Evolutionary conservation across 2,113 vertebrate species (phyloP).

Genomic region (Psophia crepitans): DNA sequence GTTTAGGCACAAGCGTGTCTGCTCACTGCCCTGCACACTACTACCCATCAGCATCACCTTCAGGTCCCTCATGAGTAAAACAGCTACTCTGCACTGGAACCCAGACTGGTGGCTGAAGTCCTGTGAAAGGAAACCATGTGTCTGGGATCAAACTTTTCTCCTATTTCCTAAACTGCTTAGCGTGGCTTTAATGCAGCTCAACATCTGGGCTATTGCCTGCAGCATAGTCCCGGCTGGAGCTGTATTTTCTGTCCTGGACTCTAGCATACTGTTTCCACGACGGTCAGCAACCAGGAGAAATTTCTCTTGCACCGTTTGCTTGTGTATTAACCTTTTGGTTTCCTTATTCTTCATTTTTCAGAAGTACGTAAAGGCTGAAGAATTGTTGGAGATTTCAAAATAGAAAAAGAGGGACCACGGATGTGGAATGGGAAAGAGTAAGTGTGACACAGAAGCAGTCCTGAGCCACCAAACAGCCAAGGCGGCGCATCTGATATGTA

Average conservation of each 20-base stretch:
- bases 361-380: neutral
- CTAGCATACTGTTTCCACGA: neutral
- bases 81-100: neutral
- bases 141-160: neutral
- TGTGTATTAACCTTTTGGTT: neutral
- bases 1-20: neutral
- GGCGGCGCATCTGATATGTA: neutral
- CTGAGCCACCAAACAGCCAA: neutral
- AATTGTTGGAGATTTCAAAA: neutral
- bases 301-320: neutral
- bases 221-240: neutral
- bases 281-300: neutral
- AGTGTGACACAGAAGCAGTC: neutral
- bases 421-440: neutral
- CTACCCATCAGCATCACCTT: neutral
- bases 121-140: neutral
- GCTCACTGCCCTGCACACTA: neutral
- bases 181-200: neutral
- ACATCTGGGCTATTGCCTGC: neutral
- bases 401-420: neutral
- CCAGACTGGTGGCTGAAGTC: neutral
- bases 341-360: neutral
- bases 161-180: neutral
- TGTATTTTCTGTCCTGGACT: neutral
- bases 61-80: neutral